Percentiles rank a stretch among this genome's conserved stretches.
Conservation (phyloP, 2,888 invertebrate species). For the Vannuccia rotundouncinata region DNA sequence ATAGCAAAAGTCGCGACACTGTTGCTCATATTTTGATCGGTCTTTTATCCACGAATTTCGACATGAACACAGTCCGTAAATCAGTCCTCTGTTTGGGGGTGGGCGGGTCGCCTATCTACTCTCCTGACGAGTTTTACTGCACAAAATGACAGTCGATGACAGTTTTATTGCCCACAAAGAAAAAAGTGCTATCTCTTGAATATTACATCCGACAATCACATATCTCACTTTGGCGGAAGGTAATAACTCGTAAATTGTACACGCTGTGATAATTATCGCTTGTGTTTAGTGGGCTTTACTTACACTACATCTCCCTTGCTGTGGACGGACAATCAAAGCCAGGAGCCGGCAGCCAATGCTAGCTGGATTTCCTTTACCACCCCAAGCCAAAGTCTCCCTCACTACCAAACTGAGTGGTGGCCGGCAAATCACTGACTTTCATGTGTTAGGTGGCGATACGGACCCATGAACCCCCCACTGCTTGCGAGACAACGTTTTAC, state of each 20-base stretch:
- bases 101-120: background rate
- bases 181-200: background rate
- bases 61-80: background rate
- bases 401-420: background rate
- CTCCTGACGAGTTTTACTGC: background rate
- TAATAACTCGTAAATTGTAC: background rate
- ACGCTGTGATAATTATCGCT: background rate
- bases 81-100: background rate
- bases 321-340: background rate
- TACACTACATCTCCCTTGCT: too few species aligned
- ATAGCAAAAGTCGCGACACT: background rate
- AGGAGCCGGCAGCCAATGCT: background rate
- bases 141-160: slow-evolving; percentile 6
- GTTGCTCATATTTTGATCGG: background rate
- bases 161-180: background rate
- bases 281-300: background rate
- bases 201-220: slow-evolving; percentile 2
- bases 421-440: slow-evolving; percentile 3
- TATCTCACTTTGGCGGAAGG: background rate
- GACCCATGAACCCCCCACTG: background rate
- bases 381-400: background rate
- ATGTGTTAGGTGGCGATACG: background rate
- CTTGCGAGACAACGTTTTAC: background rate
- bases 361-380: background rate
- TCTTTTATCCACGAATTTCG: background rate